Base-by-base conservation (phyloP, 2,113 vertebrate species). In the Lagopus leucura region DNA sequence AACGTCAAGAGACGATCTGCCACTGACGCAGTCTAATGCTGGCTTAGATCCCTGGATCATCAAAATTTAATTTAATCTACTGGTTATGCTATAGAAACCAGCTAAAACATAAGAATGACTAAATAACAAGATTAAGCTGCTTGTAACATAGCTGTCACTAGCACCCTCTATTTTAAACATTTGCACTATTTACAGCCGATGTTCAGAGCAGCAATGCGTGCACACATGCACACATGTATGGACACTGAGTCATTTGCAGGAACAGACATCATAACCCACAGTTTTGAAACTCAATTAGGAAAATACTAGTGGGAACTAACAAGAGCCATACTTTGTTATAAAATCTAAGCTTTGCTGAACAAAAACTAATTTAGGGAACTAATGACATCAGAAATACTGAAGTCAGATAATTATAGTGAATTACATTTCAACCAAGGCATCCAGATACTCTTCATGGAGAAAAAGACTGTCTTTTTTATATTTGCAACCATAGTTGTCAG, bases 251-350 rank as follows among this genome's bases (percentile, higher is more conserved):
- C 94, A 96, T 5, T 64, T 71, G 75, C 57, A 95, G 80, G 84
- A 79, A 94, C 93, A 96, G 93, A 93, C 94, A 93, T 67, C 3
- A 48, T n/a, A 93, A 93, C 81, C 95, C 96, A 93, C 72, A 81
- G 72, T 25, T 94, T 77, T 82, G 80, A 93, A 88, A 92, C 78
- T 83, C 76, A 50, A 28, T 86, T 71, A 88, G 83, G 74, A 83
- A 89, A 92, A 95, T 81, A 81, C 86, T 64, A 88, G 61, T 61
- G 88, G 72, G 77, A 91, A 88, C 79, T 91, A 94, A 94, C 58
- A 69, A 91, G 92, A 94, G 76, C 58, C 95, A 95, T 55, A 93
- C 94, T 97, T 96, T 88, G 69, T 92, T 91, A 86, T 69, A 95
- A 94, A 94, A 90, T 19, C 40, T 66, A 66, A 79, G 77, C 90